Conservation (phyloP, 1,140 invertebrate genomes). For the Drosophila lacertosa region DNA sequence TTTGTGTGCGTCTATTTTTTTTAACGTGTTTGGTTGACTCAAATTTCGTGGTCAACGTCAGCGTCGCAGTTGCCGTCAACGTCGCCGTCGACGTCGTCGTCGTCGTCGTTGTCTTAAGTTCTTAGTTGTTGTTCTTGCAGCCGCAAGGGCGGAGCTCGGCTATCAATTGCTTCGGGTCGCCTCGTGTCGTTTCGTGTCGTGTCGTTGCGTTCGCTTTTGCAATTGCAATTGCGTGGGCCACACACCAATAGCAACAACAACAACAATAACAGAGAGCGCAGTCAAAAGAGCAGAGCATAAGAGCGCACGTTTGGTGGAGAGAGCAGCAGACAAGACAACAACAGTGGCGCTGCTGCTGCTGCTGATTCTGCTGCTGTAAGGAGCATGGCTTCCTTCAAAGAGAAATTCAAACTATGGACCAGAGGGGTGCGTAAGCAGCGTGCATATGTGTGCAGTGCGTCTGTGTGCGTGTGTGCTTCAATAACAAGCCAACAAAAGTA, state of each 20-base stretch:
- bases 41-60: slow-evolving; percentile 62
- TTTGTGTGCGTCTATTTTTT: slow-evolving; percentile 14
- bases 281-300: too few species aligned
- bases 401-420: slow-evolving; percentile 82
- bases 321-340: slow-evolving; percentile 3
- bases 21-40: slow-evolving; percentile 56
- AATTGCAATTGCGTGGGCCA: slow-evolving; percentile 30
- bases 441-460: background rate
- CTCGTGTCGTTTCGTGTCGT: slow-evolving; percentile 9
- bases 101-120: slow-evolving; percentile 15
- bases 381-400: slow-evolving; percentile 81
- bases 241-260: slow-evolving; percentile 11
- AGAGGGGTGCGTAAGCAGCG: slow-evolving; percentile 75
- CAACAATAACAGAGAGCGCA: slow-evolving; percentile 15
- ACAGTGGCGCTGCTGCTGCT: slow-evolving; percentile 48
- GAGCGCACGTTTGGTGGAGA: background rate
- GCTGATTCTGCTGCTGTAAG: slow-evolving; percentile 17
- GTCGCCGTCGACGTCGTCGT: slow-evolving; percentile 24
- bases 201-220: slow-evolving; percentile 7
- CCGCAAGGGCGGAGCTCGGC: slow-evolving; percentile 32
- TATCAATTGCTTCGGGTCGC: slow-evolving; percentile 32
- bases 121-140: slow-evolving; percentile 32
- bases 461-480: background rate
- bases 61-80: slow-evolving; percentile 10
- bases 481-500: slow-evolving; percentile 21